Evolutionary conservation across 2,797 vertebrate genomes (phyloP).

Genomic region (Notamacropus eugenii): DNA sequence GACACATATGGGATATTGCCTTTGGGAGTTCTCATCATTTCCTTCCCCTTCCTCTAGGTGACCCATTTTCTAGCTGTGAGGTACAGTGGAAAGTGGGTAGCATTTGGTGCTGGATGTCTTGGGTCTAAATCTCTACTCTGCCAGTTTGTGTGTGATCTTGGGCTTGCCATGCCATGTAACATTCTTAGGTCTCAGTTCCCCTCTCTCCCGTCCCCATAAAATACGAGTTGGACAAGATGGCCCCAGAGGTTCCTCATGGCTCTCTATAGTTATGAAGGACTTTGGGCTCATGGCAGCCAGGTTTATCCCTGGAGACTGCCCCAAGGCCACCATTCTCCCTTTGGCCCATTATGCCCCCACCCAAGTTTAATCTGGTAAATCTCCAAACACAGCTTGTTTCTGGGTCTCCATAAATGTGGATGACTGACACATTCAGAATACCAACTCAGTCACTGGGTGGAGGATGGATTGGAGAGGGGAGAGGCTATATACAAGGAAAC

Average conservation of each 20-base stretch:
- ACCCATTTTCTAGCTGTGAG: background rate
- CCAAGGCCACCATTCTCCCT: background rate
- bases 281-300: background rate
- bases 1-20: background rate
- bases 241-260: background rate
- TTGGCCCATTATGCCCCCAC: background rate
- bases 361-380: background rate
- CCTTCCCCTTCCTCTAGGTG: background rate
- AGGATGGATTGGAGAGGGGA: background rate
- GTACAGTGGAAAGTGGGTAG: background rate
- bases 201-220: background rate
- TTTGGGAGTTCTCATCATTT: background rate
- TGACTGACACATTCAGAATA: background rate
- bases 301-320: background rate
- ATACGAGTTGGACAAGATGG: background rate
- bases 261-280: background rate
- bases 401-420: background rate
- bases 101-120: background rate
- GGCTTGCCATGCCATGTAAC: background rate
- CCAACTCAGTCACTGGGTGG: background rate
- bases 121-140: background rate
- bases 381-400: background rate
- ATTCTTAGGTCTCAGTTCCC: background rate
- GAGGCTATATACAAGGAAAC: background rate
- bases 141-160: background rate